phyloP scores from a whole-genome alignment of 2,113 vertebrate species.

The Herpailurus yagouaroundi region DNA sequence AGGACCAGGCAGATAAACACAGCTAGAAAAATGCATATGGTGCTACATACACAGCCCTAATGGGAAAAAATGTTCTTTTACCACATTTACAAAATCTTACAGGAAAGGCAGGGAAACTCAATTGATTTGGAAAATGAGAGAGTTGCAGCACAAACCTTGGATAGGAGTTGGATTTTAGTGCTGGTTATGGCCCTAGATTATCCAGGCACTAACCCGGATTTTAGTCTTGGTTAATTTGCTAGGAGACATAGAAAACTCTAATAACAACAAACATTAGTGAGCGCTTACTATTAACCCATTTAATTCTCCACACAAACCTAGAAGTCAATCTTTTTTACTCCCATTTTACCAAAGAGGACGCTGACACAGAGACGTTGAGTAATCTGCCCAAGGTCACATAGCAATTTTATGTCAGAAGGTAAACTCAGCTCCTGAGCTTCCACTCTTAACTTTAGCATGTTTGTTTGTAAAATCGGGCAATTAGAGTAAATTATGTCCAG shows the following conservation, averaged over 20 bases:
- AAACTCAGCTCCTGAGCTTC: background rate
- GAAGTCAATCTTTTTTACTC: background rate
- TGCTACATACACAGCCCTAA: background rate
- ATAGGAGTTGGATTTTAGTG: background rate
- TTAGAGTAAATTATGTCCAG: background rate
- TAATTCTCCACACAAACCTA: background rate
- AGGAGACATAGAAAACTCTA: background rate
- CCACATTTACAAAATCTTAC: background rate
- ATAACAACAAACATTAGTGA: background rate
- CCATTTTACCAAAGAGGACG: background rate
- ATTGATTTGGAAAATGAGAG: background rate
- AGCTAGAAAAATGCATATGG: background rate
- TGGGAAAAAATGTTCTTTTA: background rate
- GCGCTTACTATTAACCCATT: background rate
- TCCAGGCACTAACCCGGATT: background rate
- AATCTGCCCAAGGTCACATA: background rate
- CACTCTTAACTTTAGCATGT: background rate
- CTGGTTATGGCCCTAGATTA: background rate
- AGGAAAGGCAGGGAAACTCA: background rate
- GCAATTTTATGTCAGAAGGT: background rate
- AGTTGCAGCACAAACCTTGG: background rate
- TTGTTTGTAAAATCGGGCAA: background rate
- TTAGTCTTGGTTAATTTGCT: background rate
- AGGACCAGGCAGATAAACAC: background rate
- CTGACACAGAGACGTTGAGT: background rate